Evolutionary conservation across 1,140 invertebrate species (phyloP).

Genomic region (Drosophila ambigua): DNA sequence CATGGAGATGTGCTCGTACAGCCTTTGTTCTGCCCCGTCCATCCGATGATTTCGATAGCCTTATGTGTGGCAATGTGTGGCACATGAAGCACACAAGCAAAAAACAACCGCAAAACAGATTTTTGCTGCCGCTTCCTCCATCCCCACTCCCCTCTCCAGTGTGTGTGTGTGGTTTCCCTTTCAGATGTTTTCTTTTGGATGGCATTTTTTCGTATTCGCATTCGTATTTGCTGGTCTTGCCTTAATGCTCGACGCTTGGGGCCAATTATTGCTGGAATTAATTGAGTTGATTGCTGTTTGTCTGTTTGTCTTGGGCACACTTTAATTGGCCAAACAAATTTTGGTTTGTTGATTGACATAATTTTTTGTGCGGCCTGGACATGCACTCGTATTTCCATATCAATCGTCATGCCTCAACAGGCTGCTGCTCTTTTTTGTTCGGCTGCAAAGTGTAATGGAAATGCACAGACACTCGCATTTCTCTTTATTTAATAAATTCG

Average conservation of each 20-base stretch:
- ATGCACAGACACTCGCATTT: not conserved
- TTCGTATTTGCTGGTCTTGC: conserved; percentile 23
- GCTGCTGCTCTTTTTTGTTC: no score
- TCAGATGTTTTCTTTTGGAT: conserved; percentile 21
- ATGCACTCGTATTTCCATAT: conserved; percentile 17
- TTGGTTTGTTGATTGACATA: not conserved
- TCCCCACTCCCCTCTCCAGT: not conserved
- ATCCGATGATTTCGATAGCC: not conserved
- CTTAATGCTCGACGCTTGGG: conserved; percentile 8
- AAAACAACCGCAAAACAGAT: conserved; percentile 42
- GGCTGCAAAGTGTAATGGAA: conserved; percentile 9
- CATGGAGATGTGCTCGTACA: no score
- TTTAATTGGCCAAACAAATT: conserved; percentile 24
- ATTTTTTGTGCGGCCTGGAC: no score
- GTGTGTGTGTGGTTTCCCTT: conserved; percentile 6
- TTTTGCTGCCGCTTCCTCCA: conserved; percentile 1
- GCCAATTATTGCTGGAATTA: conserved; percentile 33
- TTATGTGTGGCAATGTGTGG: not conserved
- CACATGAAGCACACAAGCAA: conserved; percentile 18
- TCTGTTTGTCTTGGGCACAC: conserved; percentile 21
- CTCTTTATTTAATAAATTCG: conserved; percentile 31
- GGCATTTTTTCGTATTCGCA: not conserved
- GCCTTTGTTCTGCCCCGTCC: no score
- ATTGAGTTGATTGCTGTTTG: conserved; percentile 20
- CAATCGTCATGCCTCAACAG: not conserved